Evolutionary conservation across 2,888 invertebrate genomes (phyloP).

Genomic region (Eupithecia abbreviata): DNA sequence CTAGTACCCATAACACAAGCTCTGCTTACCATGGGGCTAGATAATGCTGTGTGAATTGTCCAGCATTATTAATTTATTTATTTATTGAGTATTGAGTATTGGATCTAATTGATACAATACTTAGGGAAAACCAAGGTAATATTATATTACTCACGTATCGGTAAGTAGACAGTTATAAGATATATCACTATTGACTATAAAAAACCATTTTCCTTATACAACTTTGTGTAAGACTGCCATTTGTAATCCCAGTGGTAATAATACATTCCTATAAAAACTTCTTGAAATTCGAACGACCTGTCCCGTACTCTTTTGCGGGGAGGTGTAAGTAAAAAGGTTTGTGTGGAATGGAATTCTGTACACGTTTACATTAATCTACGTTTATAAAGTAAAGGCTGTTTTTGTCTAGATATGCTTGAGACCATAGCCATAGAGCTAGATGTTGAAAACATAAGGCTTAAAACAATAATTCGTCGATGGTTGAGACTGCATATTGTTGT

Average conservation of each 20-base stretch:
- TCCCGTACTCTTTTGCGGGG: conserved; percentile 1
- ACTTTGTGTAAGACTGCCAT: neutral
- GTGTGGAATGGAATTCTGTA: neutral
- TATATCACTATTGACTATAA: neutral
- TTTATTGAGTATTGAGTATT: too few relatives aligned
- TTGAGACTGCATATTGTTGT: too few relatives aligned
- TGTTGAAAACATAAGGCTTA: too few relatives aligned
- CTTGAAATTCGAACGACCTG: conserved; percentile 21
- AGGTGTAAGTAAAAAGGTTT: conserved; percentile 10
- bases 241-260: conserved; percentile 8
- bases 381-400: neutral
- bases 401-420: neutral
- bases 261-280: conserved; percentile 22
- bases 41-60: too few relatives aligned
- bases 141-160: neutral
- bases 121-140: neutral
- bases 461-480: too few relatives aligned
- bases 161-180: neutral
- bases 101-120: neutral
- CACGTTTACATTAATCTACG: neutral
- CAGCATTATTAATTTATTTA: too few relatives aligned
- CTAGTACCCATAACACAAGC: too few relatives aligned
- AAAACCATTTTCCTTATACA: neutral
- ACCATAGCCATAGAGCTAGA: neutral
- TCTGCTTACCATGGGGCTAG: too few relatives aligned